Conservation (phyloP, 2,113 vertebrate genomes). For the Tetrax tetrax region DNA sequence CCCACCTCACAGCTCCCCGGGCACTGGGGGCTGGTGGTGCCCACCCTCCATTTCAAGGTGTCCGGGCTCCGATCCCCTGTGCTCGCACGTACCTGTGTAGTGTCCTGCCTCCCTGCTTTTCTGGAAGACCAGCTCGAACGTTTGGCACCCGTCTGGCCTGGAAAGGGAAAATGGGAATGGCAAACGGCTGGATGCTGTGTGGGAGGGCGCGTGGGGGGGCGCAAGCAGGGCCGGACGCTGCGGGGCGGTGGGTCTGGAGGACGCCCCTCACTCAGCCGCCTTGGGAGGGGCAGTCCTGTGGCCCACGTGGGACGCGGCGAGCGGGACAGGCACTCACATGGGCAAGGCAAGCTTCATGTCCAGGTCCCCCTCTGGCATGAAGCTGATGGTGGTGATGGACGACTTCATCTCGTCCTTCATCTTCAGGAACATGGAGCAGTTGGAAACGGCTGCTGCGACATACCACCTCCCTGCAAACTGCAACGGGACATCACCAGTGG, state of each 20-base stretch:
- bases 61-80: neutral
- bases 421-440: conserved; percentile 7
- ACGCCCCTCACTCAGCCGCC: neutral
- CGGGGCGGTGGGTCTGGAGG: rapidly evolving
- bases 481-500: neutral
- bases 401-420: conserved; percentile 24
- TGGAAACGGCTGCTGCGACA: neutral
- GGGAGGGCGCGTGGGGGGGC: neutral
- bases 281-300: neutral
- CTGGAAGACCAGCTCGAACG: conserved; percentile 3
- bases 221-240: rapidly evolving
- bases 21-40: rapidly evolving
- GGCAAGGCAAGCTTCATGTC: neutral
- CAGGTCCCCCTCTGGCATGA: neutral
- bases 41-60: neutral
- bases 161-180: neutral
- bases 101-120: neutral
- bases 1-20: neutral
- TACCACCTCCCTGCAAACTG: conserved; percentile 46
- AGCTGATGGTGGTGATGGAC: neutral
- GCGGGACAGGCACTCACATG: neutral
- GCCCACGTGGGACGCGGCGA: rapidly evolving
- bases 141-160: neutral
- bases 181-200: rapidly evolving
- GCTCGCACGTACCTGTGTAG: neutral